phyloP scores from a whole-genome alignment of 1,140 invertebrate genomes.

The Zaprionus ghesquierei region DNA sequence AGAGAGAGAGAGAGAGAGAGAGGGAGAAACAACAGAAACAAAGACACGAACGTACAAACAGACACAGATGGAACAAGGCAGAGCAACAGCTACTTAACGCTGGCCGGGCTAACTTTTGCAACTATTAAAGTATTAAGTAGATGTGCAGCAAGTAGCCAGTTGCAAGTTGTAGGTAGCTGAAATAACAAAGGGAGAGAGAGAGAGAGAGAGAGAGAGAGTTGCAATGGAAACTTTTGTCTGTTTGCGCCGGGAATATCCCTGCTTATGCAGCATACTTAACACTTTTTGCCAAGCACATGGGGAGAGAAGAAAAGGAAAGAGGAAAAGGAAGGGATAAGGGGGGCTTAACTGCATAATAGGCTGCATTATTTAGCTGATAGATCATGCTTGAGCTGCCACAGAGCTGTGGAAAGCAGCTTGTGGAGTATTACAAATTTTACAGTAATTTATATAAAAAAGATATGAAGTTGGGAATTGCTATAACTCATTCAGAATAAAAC shows the following conservation, averaged over 20 bases:
- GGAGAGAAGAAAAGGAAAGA: not conserved
- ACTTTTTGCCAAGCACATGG: slow-evolving; percentile 54
- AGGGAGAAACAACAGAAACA: too few species aligned
- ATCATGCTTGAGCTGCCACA: slow-evolving; percentile 14
- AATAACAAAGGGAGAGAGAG: slow-evolving; percentile 4
- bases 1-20: slow-evolving; percentile 1
- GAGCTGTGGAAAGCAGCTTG: not conserved
- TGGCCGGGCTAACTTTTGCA: slow-evolving; percentile 69
- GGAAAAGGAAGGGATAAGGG: not conserved
- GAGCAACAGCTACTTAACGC: slow-evolving; percentile 71
- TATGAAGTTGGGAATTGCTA: too few species aligned
- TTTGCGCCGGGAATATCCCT: slow-evolving; percentile 12
- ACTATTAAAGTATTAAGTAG: slow-evolving; percentile 82
- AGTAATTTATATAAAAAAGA: too few species aligned
- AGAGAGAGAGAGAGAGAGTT: slow-evolving; percentile 14
- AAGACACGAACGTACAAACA: too few species aligned
- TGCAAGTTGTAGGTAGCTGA: not conserved
- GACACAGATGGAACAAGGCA: slow-evolving; percentile 42
- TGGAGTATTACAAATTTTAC: too few species aligned
- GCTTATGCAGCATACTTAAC: slow-evolving; percentile 70
- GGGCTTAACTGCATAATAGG: slow-evolving; percentile 59
- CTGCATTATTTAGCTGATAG: slow-evolving; percentile 14
- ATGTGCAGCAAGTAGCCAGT: slow-evolving; percentile 49
- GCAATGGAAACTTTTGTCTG: slow-evolving; percentile 52
- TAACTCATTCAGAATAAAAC: too few species aligned